Conservation (phyloP, 2,797 vertebrate genomes). For the Coregonus suidteri region DNA sequence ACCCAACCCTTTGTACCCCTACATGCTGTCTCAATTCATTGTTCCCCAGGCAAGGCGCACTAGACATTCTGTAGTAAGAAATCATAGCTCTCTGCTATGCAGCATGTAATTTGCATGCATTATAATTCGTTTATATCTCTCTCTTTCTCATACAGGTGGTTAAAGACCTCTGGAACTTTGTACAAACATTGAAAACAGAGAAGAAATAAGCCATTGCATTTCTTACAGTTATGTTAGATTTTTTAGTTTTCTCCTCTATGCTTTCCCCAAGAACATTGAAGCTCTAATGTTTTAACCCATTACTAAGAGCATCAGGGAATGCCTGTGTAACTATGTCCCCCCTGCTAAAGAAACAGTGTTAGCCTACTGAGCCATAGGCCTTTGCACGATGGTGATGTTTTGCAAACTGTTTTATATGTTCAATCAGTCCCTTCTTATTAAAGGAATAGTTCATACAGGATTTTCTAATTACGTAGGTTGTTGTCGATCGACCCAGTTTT, state of each 20-base stretch:
- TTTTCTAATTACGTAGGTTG: not conserved
- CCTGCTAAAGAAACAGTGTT: not conserved
- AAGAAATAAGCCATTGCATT: constrained; percentile 64
- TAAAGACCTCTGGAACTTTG: constrained; percentile 80
- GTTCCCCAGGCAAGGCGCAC: constrained; percentile 38
- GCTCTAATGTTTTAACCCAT: not conserved
- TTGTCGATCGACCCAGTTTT: not conserved
- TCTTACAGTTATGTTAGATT: not conserved
- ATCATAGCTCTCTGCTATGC: constrained; percentile 52
- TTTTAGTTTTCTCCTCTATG: not conserved
- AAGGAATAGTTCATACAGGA: not conserved
- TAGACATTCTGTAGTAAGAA: constrained; percentile 54
- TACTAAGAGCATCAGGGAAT: not conserved
- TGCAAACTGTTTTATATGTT: not conserved
- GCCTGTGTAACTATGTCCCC: not conserved
- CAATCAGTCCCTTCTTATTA: not conserved
- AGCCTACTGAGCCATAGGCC: not conserved
- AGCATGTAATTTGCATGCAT: constrained; percentile 49
- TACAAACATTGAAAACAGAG: constrained; percentile 75
- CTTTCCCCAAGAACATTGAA: not conserved
- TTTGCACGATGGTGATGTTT: not conserved
- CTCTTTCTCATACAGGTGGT: constrained; percentile 70
- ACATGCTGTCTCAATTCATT: constrained; percentile 32
- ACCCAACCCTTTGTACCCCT: constrained; percentile 65
- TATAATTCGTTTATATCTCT: constrained; percentile 34